Percentiles rank a stretch among this genome's conserved stretches.
These are phyloP conservation scores for Drosophila kanekoi DNA, from an alignment of 2,888 invertebrate species.

Conservation along the genomic window DNA sequence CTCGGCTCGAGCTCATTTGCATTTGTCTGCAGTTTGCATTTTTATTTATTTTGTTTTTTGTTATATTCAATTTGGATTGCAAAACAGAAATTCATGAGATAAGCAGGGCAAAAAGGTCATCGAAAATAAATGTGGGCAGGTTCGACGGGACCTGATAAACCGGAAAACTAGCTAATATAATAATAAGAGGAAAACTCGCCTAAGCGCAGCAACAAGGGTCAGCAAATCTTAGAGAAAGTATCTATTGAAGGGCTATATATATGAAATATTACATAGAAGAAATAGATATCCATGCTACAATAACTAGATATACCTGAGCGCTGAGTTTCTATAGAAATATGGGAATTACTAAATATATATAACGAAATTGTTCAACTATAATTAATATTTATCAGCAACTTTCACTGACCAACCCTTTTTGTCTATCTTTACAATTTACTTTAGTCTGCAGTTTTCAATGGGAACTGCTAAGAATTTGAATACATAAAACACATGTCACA, in stretches of 20 bases:
- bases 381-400: too few relatives aligned
- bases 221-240: not conserved
- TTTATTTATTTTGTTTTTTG: not conserved
- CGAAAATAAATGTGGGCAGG: not conserved
- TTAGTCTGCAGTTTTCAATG: too few relatives aligned
- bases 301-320: too few relatives aligned
- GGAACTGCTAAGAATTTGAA: too few relatives aligned
- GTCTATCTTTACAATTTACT: too few relatives aligned
- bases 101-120: conserved; percentile 9
- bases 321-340: not conserved
- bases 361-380: not conserved
- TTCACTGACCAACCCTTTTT: too few relatives aligned
- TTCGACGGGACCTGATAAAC: not conserved
- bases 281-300: too few relatives aligned
- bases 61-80: conserved; percentile 3
- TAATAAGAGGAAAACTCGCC: not conserved
- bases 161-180: not conserved
- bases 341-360: not conserved
- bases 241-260: not conserved
- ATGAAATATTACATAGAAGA: too few relatives aligned
- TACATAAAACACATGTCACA: too few relatives aligned
- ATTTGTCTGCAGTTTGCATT: conserved; percentile 61
- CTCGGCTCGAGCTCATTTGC: conserved; percentile 58
- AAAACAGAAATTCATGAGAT: conserved; percentile 21
- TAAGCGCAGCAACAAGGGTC: not conserved